These are phyloP conservation scores for Coelopa frigida DNA, from an alignment of 1,140 invertebrate species.

Conservation along the genomic window DNA sequence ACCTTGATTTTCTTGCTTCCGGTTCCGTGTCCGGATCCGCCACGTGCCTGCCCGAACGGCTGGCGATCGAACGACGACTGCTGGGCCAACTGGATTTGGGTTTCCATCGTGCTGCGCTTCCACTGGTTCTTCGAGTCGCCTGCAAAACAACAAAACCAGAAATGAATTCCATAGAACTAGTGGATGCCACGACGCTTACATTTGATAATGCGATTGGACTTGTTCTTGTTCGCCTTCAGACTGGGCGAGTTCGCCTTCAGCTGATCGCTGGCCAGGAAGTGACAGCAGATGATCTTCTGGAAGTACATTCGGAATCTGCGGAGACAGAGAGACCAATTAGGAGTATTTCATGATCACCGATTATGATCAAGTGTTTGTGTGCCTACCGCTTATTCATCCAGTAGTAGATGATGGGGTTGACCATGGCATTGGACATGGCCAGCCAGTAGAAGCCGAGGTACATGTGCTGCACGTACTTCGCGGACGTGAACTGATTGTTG, in stretches of 20 bases:
- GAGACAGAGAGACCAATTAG: neutral
- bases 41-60: slow-evolving; percentile 10
- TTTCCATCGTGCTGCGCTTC: slow-evolving; percentile 43
- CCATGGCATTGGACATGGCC: slow-evolving; percentile 88
- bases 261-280: slow-evolving; percentile 27
- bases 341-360: neutral
- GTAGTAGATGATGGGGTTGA: slow-evolving; percentile 87
- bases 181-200: slow-evolving; percentile 15
- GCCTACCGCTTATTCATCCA: slow-evolving; percentile 77
- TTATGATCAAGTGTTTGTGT: neutral
- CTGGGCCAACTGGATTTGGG: slow-evolving; percentile 30
- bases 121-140: slow-evolving; percentile 34
- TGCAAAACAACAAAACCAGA: slow-evolving; percentile 14
- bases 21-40: neutral
- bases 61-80: slow-evolving; percentile 22
- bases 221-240: slow-evolving; percentile 28
- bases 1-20: slow-evolving; percentile 18
- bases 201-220: slow-evolving; percentile 29
- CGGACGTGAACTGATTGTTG: slow-evolving; percentile 61
- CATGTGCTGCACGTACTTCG: slow-evolving; percentile 69
- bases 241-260: slow-evolving; percentile 29
- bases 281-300: slow-evolving; percentile 49
- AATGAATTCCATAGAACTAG: slow-evolving; percentile 3
- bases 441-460: slow-evolving; percentile 83
- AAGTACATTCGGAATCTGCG: slow-evolving; percentile 51